Evolutionary conservation across 2,113 vertebrate species (phyloP), one percentile per base, ranked within the genome.

Genomic region (Brevimyrus niger): DNA sequence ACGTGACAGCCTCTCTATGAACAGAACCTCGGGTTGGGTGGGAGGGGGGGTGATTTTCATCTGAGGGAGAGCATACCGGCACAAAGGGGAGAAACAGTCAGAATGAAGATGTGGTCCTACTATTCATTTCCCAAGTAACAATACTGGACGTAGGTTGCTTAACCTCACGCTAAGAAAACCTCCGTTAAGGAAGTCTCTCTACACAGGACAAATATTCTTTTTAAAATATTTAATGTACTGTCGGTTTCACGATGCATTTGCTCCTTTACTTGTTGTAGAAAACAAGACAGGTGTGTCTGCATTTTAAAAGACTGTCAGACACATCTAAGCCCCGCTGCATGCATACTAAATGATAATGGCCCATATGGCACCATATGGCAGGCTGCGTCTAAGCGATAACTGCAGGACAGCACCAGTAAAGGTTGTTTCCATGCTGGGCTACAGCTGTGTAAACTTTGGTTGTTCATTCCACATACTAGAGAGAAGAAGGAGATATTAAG

Each of bases 221-320:
- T 46, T 48, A 23, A 48, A 47, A 46, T 13, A 85, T 85, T n/a
- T 11, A 50, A 85, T n/a, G 83, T 47, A 21, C 46, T 85, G 44
- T n/a, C 11, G 13, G 46, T 7, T 10, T n/a, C 83, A n/a, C 1
- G 4, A 27, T 48, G 42, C 21, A n/a, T 10, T 48, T 50, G 10
- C 82, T n/a, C 10, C 38, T 84, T 85, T 48, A 13, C 44, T 47
- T n/a, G 6, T 85, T 85, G 19, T 50, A 85, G 42, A 85, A 47
- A 27, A 47, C 42, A 85, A n/a, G 69, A 76, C 69, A 76, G 83
- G 83, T 85, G 83, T n/a, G 44, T 48, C 21, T 47, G 83, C 83
- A 85, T 85, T 85, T 85, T 47, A 85, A 85, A 85, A 85, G 83
- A 76, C 69, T 76, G 69, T 38, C 69, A 76, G 61, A n/a, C 35